A percentile compares a stretch with the other conserved stretches of the same genome.
Conservation (phyloP, 2,113 vertebrate genomes). For the Dendrocopos noguchii region DNA sequence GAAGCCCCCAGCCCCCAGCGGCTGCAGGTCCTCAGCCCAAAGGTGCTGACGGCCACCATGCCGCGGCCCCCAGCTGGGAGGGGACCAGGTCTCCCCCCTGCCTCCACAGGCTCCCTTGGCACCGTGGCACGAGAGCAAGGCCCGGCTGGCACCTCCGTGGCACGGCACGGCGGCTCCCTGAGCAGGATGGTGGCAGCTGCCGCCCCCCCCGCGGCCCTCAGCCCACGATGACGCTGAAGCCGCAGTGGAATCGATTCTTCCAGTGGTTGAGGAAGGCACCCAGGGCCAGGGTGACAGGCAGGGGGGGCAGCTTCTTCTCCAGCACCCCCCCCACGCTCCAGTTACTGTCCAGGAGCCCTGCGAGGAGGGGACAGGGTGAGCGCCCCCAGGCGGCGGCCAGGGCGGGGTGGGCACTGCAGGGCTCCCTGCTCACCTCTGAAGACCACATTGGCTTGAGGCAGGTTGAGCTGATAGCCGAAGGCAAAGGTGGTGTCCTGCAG, state of each 20-base stretch:
- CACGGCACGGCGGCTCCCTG: neutral
- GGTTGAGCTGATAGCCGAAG: slow-evolving; percentile 93
- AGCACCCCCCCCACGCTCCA: slow-evolving; percentile 94
- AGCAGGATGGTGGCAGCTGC: neutral
- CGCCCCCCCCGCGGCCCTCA: slow-evolving; percentile 43
- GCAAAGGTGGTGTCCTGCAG: slow-evolving; percentile 94
- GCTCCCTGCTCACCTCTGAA: slow-evolving; percentile 84
- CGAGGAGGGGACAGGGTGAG: neutral
- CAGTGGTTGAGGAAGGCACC: slow-evolving; percentile 95
- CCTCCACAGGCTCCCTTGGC: neutral
- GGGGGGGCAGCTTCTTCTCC: slow-evolving; percentile 91
- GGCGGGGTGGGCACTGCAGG: rapidly evolving
- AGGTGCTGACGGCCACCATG: rapidly evolving
- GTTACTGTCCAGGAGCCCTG: slow-evolving; percentile 93
- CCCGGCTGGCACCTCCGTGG: neutral
- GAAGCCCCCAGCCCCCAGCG: neutral
- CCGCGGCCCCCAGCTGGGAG: neutral
- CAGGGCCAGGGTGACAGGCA: slow-evolving; percentile 92
- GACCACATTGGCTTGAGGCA: slow-evolving; percentile 91
- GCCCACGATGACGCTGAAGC: slow-evolving; percentile 91
- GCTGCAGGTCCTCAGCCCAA: neutral
- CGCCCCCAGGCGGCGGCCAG: rapidly evolving
- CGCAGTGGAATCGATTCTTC: slow-evolving; percentile 93
- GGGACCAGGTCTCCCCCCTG: neutral
- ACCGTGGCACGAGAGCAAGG: rapidly evolving